Evolutionary conservation across 2,888 invertebrate genomes (phyloP).

Genomic region (Sminthurides aquaticus): DNA sequence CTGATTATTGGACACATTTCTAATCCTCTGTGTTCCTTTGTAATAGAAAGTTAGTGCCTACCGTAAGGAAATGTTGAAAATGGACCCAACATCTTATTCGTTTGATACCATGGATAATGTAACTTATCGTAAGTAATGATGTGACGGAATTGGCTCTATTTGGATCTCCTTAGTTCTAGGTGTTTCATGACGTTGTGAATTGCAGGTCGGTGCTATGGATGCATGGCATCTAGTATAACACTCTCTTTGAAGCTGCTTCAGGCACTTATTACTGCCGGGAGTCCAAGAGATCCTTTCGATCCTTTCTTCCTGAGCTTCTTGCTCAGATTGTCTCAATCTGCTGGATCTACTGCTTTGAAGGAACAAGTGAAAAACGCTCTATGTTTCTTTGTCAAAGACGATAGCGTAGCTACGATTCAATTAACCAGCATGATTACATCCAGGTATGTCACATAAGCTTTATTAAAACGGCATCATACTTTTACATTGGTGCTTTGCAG

Average conservation of each 20-base stretch:
- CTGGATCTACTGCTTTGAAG: constrained; percentile 41
- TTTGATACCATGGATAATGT: constrained; percentile 42
- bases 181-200: neutral
- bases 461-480: neutral
- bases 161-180: too few species aligned
- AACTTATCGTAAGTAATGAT: constrained; percentile 32
- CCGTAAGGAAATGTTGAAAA: constrained; percentile 39
- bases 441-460: constrained; percentile 21
- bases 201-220: constrained; percentile 70
- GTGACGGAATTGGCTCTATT: neutral
- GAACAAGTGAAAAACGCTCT: constrained; percentile 43
- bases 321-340: constrained; percentile 40
- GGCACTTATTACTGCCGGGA: constrained; percentile 42
- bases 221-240: constrained; percentile 50
- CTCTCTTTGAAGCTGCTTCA: constrained; percentile 41
- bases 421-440: constrained; percentile 41
- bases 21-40: neutral
- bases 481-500: neutral
- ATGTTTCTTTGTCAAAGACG: constrained; percentile 43
- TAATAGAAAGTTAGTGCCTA: constrained; percentile 40
- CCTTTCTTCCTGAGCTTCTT: constrained; percentile 41
- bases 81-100: constrained; percentile 39
- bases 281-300: constrained; percentile 40
- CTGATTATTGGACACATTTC: too few species aligned
- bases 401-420: constrained; percentile 38